phyloP scores from a whole-genome alignment of 2,113 vertebrate genomes.

The Equus quagga region DNA sequence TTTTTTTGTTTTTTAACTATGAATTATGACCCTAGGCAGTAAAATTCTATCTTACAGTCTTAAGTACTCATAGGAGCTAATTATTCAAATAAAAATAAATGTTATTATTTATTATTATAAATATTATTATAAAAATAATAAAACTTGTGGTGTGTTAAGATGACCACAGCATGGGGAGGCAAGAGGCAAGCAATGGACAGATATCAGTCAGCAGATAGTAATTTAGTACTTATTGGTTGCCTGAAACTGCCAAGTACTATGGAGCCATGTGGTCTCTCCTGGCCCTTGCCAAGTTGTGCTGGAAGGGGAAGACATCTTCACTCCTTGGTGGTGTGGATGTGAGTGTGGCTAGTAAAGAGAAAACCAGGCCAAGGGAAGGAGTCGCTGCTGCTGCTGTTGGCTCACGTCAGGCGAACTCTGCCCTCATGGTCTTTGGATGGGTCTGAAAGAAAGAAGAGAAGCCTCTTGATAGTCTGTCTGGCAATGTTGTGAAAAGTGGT shows the following conservation, averaged over 20 bases:
- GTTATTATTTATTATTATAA: too few species aligned
- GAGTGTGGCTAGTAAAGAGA: not conserved
- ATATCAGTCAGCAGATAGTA: not conserved
- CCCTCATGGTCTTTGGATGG: not conserved
- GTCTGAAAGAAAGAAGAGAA: not conserved
- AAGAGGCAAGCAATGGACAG: not conserved
- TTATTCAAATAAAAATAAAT: constrained; percentile 8
- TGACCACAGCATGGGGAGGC: not conserved
- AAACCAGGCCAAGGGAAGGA: not conserved
- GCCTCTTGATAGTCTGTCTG: not conserved
- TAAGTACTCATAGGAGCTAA: constrained; percentile 36
- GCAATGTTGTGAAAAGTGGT: not conserved
- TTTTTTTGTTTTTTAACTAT: constrained; percentile 5
- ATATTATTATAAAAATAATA: not conserved
- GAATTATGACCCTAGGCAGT: not conserved
- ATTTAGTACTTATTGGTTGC: not conserved
- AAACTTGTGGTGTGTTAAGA: constrained; percentile 17
- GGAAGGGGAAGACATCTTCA: not conserved
- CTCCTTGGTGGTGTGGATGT: not conserved
- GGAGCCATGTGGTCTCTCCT: fast-evolving
- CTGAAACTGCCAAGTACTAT: not conserved
- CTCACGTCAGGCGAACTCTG: not conserved
- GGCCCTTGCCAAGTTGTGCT: not conserved
- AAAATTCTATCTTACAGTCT: not conserved
- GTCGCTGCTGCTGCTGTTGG: not conserved